A percentile compares a stretch with the other conserved stretches of the same genome.
phyloP scores from a whole-genome alignment of 2,113 vertebrate genomes.

The Amphilophus citrinellus region DNA sequence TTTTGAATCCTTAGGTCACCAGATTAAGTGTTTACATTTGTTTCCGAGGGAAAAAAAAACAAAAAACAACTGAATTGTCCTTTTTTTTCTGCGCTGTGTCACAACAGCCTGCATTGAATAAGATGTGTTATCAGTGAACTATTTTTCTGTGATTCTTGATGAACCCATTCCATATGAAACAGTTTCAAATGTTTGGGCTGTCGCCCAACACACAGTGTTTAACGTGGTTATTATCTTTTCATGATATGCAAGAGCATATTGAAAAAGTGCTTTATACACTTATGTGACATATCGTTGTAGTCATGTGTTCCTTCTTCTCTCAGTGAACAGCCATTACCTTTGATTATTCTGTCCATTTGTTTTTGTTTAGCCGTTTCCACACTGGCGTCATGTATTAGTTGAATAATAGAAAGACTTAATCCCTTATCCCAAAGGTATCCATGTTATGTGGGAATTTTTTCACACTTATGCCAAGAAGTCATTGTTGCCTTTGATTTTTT shows the following conservation, averaged over 20 bases:
- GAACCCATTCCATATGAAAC: constrained; percentile 23
- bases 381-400: constrained; percentile 20
- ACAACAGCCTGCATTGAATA: constrained; percentile 26
- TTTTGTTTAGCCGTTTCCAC: constrained; percentile 19
- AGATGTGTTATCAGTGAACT: constrained; percentile 37
- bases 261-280: constrained; percentile 22
- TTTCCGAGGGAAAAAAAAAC: constrained; percentile 20
- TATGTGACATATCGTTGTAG: constrained; percentile 21
- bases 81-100: constrained; percentile 32
- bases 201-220: constrained; percentile 24
- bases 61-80: constrained; percentile 8
- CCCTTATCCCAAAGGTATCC: constrained; percentile 76
- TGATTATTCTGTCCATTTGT: constrained; percentile 35
- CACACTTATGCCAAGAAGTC: constrained; percentile 79
- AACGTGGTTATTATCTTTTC: not conserved
- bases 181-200: constrained; percentile 33
- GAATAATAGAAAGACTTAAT: constrained; percentile 19
- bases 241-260: constrained; percentile 18
- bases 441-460: constrained; percentile 50
- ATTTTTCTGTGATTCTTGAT: constrained; percentile 28
- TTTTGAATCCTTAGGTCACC: constrained; percentile 50
- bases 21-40: constrained; percentile 76
- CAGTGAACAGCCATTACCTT: not conserved
- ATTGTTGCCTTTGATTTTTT: constrained; percentile 68
- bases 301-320: constrained; percentile 24